Evolutionary conservation across 1,140 invertebrate genomes (phyloP).

Genomic region (Hypsibius dujardini): DNA sequence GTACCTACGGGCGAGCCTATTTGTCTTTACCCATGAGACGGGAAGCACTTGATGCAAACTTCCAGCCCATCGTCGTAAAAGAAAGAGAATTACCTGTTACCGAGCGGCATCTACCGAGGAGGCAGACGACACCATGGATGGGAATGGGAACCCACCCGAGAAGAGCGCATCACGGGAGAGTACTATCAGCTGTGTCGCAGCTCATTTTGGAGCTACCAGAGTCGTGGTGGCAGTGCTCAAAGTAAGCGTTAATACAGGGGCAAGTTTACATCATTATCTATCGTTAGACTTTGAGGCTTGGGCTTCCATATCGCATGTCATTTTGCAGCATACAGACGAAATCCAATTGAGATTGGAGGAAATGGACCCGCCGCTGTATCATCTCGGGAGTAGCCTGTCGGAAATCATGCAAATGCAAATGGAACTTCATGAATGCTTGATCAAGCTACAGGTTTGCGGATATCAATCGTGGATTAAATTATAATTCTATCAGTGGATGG

Average conservation of each 20-base stretch:
- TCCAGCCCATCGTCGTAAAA: too few relatives aligned
- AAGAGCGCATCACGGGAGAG: neutral
- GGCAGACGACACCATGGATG: too few relatives aligned
- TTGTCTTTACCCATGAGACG: too few relatives aligned
- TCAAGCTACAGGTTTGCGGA: neutral
- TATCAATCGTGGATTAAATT: neutral
- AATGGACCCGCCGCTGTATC: neutral
- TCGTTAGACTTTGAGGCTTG: neutral
- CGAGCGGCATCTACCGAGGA: too few relatives aligned
- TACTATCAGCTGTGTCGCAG: slow-evolving; percentile 8
- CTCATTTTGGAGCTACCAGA: neutral
- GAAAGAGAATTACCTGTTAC: too few relatives aligned
- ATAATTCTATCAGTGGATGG: neutral
- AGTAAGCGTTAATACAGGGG: neutral
- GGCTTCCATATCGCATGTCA: neutral
- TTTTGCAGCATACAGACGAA: slow-evolving; percentile 2
- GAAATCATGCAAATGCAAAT: neutral
- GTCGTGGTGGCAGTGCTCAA: slow-evolving; percentile 2
- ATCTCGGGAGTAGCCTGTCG: neutral
- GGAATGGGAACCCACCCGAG: too few relatives aligned
- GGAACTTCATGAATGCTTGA: slow-evolving; percentile 2
- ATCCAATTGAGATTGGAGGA: neutral
- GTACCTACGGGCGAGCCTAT: too few relatives aligned
- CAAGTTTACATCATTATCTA: neutral
- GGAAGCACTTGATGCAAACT: too few relatives aligned